Evolutionary conservation across 37 sponge, comb jelly and placozoan genomes (phyloP).

Genomic region (Hexactinellida sp.): DNA sequence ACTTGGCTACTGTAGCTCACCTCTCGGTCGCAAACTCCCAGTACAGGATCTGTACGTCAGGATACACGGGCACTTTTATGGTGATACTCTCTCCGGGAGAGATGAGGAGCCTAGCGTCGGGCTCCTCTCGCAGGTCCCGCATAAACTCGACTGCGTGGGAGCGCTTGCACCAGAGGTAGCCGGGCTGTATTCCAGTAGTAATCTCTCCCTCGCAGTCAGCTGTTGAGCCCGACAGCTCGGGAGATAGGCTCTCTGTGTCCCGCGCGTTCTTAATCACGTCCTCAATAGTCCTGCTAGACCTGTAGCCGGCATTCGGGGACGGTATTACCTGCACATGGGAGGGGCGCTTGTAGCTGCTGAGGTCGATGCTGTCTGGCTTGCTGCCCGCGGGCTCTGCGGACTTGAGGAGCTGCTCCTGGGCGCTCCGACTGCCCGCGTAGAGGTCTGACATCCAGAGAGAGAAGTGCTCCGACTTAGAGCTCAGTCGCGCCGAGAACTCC

Average conservation of each 20-base stretch:
- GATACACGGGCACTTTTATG: neutral
- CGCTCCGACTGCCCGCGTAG: neutral
- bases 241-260: neutral
- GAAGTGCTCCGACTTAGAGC: neutral
- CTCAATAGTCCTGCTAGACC: neutral
- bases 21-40: slow-evolving; percentile 6
- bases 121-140: neutral
- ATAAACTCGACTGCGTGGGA: neutral
- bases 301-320: neutral
- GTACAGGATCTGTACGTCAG: neutral
- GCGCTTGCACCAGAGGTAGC: neutral
- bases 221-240: neutral
- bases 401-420: neutral
- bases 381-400: neutral
- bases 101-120: neutral
- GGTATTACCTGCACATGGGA: neutral
- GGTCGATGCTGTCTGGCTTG: neutral
- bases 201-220: neutral
- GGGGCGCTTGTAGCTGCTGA: neutral
- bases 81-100: slow-evolving; percentile 8
- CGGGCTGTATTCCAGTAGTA: neutral
- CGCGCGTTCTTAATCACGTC: neutral
- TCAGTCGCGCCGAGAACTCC: neutral
- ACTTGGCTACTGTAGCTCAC: too few relatives aligned
- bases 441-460: neutral